These are phyloP conservation scores for Phalacrocorax carbo DNA, from an alignment of 2,113 vertebrate species.

Conservation along the genomic window DNA sequence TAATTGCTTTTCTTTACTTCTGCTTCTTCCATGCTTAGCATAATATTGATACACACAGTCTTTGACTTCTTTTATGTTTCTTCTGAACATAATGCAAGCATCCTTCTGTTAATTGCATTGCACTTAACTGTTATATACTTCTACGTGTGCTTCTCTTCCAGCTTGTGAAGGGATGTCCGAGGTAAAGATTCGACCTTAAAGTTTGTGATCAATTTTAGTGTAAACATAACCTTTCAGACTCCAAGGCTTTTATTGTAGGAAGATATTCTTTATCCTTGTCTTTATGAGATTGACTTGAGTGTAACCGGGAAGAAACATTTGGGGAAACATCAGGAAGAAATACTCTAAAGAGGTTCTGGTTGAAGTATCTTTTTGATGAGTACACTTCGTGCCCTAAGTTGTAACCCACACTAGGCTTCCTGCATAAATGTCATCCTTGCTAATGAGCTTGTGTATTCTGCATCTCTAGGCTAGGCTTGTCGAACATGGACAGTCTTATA, in stretches of 20 bases:
- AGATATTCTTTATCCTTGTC: neutral
- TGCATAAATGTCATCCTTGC: neutral
- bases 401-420: neutral
- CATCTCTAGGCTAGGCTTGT: neutral
- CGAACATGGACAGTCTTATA: neutral
- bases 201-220: neutral
- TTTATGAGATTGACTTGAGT: neutral
- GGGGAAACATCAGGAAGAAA: neutral
- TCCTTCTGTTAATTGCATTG: neutral
- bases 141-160: neutral
- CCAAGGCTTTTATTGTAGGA: neutral
- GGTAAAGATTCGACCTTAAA: neutral
- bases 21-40: neutral
- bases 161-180: neutral
- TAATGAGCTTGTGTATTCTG: neutral
- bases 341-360: neutral
- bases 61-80: neutral
- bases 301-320: neutral
- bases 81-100: neutral
- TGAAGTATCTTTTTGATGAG: neutral
- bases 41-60: neutral
- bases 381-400: neutral
- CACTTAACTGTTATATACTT: neutral
- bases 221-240: neutral
- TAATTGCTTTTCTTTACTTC: constrained; percentile 53